phyloP scores from a whole-genome alignment of 2,888 invertebrate genomes.

The Rhorus exstirpatorius region DNA sequence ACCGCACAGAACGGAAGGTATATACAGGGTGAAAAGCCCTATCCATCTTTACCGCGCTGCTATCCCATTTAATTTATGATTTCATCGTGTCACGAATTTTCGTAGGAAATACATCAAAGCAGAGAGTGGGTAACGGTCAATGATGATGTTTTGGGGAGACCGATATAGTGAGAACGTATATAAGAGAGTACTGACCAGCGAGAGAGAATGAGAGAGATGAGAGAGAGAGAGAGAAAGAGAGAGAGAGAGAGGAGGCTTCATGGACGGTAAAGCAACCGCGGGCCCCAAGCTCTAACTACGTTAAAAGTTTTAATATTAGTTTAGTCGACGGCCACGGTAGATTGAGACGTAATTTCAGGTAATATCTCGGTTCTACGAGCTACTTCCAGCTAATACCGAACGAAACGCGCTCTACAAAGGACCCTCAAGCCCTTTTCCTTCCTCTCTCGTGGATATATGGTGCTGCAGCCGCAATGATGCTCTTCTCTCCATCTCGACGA shows the following conservation, averaged over 20 bases:
- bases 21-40: background rate
- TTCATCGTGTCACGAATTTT: conserved; percentile 82
- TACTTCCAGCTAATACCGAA: conserved; percentile 85
- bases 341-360: conserved; percentile 86
- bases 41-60: conserved; percentile 59
- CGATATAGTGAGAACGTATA: conserved; percentile 25
- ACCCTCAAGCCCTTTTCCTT: conserved; percentile 78
- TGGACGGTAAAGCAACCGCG: conserved; percentile 85
- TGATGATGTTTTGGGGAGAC: conserved; percentile 70
- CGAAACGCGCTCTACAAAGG: conserved; percentile 85
- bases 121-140: conserved; percentile 82
- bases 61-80: conserved; percentile 84
- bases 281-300: conserved; percentile 84
- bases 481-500: conserved; percentile 68
- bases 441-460: conserved; percentile 39
- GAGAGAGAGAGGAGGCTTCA: conserved; percentile 78
- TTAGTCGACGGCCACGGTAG: conserved; percentile 86
- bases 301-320: conserved; percentile 87
- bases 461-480: conserved; percentile 59
- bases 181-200: conserved; percentile 56
- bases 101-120: conserved; percentile 85
- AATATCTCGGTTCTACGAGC: conserved; percentile 85
- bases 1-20: background rate
- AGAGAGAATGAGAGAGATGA: background rate
- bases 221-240: conserved; percentile 57